Base-by-base conservation (phyloP, 2,888 invertebrate species). In the Rhimphoctona megacephalus region DNA sequence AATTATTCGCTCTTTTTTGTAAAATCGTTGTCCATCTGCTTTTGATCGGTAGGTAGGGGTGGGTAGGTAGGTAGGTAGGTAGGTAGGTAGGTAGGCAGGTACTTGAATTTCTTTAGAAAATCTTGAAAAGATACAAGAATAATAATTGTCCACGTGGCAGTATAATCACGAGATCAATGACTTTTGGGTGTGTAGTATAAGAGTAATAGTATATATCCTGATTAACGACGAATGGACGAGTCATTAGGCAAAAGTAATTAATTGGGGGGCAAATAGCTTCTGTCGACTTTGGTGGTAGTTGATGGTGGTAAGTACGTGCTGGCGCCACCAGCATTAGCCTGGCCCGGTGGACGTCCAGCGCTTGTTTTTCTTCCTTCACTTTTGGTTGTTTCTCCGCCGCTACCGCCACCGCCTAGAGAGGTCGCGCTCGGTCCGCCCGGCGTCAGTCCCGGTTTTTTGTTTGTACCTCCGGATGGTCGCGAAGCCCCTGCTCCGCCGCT, bases 191-290 rank as follows among this genome's bases (percentile, higher is more conserved):
- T 61, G 25, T 76, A 46, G 19, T 52, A 22, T 33, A 30, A 61
- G 11, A 25, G 22, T 39, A 8, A 9, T 39, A 57, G 57, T 69
- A 70, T 69, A 74, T 22, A 76, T 76, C 36, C 64, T 77, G 1
- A 54, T 70, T 22, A 46, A 54, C 49, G 30, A 25, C n/a, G 30
- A 9, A 77, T 43, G 52, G 25, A 33, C 43, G 39, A 25, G 30
- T 64, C 76, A 25, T 17, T 22, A 57, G 57, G 17, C 14, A 57
- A 9, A 74, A 66, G 19, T 69, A 49, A 66, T 80, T 39, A 81
- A 83, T 86, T 90, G 9, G 93, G 93, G 6, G 93, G 94, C 69
- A 93, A 89, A 82, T 94, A 94, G 78, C 87, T 90, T 82, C 91
- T 90, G 61, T 91, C 91, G 46, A 87, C 88, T 46, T 90, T 91